Base-by-base conservation (phyloP, 2,113 vertebrate species). In the Larimichthys crocea region DNA sequence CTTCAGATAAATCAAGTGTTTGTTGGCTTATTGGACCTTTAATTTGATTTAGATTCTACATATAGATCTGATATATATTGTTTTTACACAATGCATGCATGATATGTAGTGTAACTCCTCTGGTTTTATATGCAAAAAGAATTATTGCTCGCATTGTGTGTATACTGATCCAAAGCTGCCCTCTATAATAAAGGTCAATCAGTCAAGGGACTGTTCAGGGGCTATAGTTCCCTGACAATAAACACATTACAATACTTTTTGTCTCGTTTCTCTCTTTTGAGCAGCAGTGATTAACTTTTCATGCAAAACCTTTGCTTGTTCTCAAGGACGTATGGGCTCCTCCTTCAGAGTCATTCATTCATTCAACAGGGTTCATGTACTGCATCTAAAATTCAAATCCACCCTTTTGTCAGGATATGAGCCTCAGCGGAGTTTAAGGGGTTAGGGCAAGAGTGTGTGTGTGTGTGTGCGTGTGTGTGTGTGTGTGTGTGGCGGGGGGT, bases 331-430 rank as follows among this genome's bases (percentile, higher is more conserved):
- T 16, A 12, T n/a, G 26, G 10, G 15, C 64, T 80, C 0, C 64
- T 80, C 0, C 7, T 80, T 80, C 65, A 1, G 16, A 65, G 44
- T 60, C 56, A 19, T 53, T 20, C 52, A 65, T 57, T 26, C 78
- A 55, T 53, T 60, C 61, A 60, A 64, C 52, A 64, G 50, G 56
- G 68, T 78, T 52, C 57, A 74, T 46, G 69, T 70, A 15, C 50
- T 1, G 55, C 53, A 78, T 77, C 46, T 55, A 3, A 35, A 83
- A 67, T 78, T 83, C 26, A 73, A 74, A 83, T 74, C 15, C 24
- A 3, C 55, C 61, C 59, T 74, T 78, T 82, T 78, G 84, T 82
- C 69, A 44, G 71, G 59, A 53, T n/a, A 26, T 56, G 64, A 74
- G 69, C 14, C 69, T 78, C 84, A 57, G 63, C 3, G 0, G 20